A percentile compares a stretch with the other conserved stretches of the same genome.
These are phyloP conservation scores for Ectemnius cavifrons DNA, from an alignment of 2,888 invertebrate genomes.

Conservation along the genomic window DNA sequence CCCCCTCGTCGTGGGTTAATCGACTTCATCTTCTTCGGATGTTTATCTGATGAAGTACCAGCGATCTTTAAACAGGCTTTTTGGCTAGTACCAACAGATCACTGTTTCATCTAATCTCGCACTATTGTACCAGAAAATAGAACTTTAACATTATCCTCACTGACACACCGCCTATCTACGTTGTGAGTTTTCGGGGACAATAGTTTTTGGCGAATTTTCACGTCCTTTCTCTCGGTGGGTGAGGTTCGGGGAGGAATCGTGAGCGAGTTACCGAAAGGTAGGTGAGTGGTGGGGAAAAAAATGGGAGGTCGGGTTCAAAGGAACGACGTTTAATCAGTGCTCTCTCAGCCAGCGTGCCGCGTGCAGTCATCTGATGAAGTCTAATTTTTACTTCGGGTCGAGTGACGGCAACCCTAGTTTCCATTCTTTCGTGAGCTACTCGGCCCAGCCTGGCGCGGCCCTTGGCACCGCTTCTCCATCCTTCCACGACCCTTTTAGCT, in stretches of 20 bases:
- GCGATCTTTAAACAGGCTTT: background rate
- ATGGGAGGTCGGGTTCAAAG: constrained; percentile 46
- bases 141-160: constrained; percentile 9
- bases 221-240: background rate
- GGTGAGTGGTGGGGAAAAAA: constrained; percentile 1
- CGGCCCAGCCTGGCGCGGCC: background rate
- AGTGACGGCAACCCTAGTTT: constrained; percentile 39
- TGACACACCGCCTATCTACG: background rate
- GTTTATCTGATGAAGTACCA: background rate
- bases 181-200: background rate
- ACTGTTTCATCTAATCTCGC: background rate
- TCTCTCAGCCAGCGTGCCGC: constrained; percentile 41
- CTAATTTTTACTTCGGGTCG: constrained; percentile 60
- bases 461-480: background rate
- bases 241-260: background rate
- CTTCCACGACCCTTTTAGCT: constrained; percentile 17
- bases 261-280: constrained; percentile 4
- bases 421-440: constrained; percentile 23
- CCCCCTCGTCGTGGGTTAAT: background rate
- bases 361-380: constrained; percentile 45
- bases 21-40: background rate
- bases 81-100: constrained; percentile 11
- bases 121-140: constrained; percentile 2
- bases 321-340: constrained; percentile 57
- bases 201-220: background rate